These are phyloP conservation scores for Octodonta nipae DNA, from an alignment of 2,888 invertebrate genomes.

Conservation along the genomic window DNA sequence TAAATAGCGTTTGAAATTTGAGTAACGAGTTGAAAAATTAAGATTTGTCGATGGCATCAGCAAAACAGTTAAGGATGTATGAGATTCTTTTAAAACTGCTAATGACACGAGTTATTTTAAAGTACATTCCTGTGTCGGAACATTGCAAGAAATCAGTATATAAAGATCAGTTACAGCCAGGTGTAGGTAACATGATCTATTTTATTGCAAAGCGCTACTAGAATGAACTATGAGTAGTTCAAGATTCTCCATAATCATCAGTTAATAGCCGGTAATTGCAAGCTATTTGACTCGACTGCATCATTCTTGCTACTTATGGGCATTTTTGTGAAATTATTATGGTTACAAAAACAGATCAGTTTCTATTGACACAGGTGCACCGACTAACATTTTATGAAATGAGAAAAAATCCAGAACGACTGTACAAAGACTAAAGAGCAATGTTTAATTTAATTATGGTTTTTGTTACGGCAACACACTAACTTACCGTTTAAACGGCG, in stretches of 20 bases:
- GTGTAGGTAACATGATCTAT: conserved; percentile 23
- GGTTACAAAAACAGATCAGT: conserved; percentile 16
- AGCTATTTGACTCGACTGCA: conserved; percentile 26
- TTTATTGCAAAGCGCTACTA: conserved; percentile 25
- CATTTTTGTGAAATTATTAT: conserved; percentile 31
- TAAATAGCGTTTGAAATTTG: no score
- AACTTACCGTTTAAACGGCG: no score
- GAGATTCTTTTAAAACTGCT: conserved; percentile 13
- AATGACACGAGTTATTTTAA: conserved; percentile 11
- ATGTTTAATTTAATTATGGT: conserved; percentile 17
- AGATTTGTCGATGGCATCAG: conserved; percentile 13
- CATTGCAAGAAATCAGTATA: conserved; percentile 14
- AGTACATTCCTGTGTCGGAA: conserved; percentile 14
- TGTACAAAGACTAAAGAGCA: conserved; percentile 10
- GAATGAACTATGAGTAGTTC: conserved; percentile 20
- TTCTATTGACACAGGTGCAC: conserved; percentile 25
- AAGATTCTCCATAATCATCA: conserved; percentile 24
- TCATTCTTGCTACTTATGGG: conserved; percentile 30
- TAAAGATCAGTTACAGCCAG: conserved; percentile 16
- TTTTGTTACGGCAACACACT: conserved; percentile 8
- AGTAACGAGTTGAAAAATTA: no score
- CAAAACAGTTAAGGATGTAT: conserved; percentile 9
- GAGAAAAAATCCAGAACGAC: conserved; percentile 14
- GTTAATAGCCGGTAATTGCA: conserved; percentile 31
- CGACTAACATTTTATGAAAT: conserved; percentile 13